Evolutionary conservation across 2,888 invertebrate genomes (phyloP), one percentile per base, ranked within the genome.

Genomic region (Sussaba pulchella): DNA sequence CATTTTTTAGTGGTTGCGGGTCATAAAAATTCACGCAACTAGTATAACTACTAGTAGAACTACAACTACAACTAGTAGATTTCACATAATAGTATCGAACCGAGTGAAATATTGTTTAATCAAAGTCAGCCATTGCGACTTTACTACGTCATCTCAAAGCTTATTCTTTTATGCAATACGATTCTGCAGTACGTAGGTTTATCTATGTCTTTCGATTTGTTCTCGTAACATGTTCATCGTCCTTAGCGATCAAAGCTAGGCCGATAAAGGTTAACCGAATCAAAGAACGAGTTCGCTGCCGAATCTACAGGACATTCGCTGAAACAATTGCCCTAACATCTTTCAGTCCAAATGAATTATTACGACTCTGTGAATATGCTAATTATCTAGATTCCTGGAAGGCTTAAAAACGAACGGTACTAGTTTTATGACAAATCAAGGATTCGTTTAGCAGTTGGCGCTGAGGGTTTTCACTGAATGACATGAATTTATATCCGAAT

Each of bases 241-340:
- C 36, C 36, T 66, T 50, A 66, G 50, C 50, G 21, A 1, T 19
- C 19, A 36, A 9, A 36, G 66, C 66, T 39, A 47, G 39, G 19
- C 66, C 66, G 39, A 66, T 66, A 21, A 66, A 57, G 50, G 3
- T 50, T 50, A 66, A 66, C 39, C 50, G 50, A 50, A n/a, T 66
- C 47, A 50, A n/a, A 2, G 50, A 21, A 39, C 47, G 10, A 31
- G 14, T 57, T 57, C 31, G 14, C 8, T 14, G 54, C 19, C 14
- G 5, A 26, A 8, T 26, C 14, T 14, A 17, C 14, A 31, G 19
- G 39, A 66, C 50, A 47, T n/a, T n/a, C n/a, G 47, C 17, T 31
- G 10, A 8, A 17, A 12, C n/a, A 47, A 64, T 14, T 31, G 14
- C 64, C 47, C 19, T 9, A 17, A 31, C 31, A 26, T 21, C 26